Evolutionary conservation across 1,140 invertebrate species (phyloP).

Genomic region (Wasmannia auropunctata): DNA sequence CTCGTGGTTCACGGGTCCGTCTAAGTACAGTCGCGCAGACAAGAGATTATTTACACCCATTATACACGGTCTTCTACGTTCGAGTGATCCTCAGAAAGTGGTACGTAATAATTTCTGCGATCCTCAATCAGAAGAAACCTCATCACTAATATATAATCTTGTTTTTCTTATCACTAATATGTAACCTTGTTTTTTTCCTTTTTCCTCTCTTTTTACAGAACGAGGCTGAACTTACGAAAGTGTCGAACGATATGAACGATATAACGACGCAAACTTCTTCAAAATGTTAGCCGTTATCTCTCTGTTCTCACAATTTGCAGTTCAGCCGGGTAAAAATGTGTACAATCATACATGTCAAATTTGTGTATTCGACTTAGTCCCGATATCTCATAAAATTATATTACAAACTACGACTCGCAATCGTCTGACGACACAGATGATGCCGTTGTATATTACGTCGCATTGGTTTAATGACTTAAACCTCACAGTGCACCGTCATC

Average conservation of each 20-base stretch:
- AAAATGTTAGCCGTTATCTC: slow-evolving; percentile 22
- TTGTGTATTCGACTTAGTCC: neutral
- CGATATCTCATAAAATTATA: slow-evolving; percentile 18
- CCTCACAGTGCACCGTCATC: neutral
- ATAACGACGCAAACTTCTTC: slow-evolving; percentile 32
- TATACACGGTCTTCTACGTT: slow-evolving; percentile 73
- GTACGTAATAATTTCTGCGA: slow-evolving; percentile 21
- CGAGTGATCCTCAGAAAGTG: slow-evolving; percentile 29
- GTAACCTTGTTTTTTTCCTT: neutral
- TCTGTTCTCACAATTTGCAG: neutral
- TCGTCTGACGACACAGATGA: neutral
- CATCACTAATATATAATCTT: neutral
- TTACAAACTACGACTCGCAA: neutral
- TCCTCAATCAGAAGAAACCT: neutral
- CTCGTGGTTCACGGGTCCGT: slow-evolving; percentile 88
- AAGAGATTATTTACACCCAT: slow-evolving; percentile 81
- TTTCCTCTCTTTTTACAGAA: slow-evolving; percentile 50
- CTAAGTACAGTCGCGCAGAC: slow-evolving; percentile 77
- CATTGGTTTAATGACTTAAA: neutral
- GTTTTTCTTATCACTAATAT: neutral
- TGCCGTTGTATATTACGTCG: neutral
- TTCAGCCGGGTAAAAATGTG: neutral
- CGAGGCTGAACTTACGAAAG: slow-evolving; percentile 59
- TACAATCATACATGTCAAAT: neutral
- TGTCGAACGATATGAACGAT: slow-evolving; percentile 8